Percentiles rank a stretch among this genome's conserved stretches.
Conservation (phyloP, 2,888 invertebrate species). For the Andrena praecox region DNA sequence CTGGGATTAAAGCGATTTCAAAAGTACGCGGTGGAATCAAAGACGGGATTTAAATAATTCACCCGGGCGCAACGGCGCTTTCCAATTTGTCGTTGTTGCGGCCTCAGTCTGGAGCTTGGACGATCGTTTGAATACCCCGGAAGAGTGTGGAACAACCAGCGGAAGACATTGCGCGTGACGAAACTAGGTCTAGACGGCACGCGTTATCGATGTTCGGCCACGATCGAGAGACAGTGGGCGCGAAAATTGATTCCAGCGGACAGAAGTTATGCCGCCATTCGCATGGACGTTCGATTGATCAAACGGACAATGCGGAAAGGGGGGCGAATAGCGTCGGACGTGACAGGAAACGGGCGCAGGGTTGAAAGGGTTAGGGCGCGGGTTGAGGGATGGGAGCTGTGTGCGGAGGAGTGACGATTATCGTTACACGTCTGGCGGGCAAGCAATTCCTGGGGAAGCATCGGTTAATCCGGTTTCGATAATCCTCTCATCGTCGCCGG, state of each 20-base stretch:
- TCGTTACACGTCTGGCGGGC: slow-evolving; percentile 49
- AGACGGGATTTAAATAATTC: slow-evolving; percentile 29
- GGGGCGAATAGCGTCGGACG: not conserved
- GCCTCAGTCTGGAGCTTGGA: too few species aligned
- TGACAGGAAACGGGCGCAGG: not conserved
- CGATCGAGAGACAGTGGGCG: not conserved
- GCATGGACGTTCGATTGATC: slow-evolving; percentile 31
- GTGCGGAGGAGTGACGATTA: slow-evolving; percentile 33
- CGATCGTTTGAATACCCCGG: too few species aligned
- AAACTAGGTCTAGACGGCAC: too few species aligned
- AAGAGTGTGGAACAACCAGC: too few species aligned
- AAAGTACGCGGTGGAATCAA: slow-evolving; percentile 8
- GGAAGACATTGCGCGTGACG: too few species aligned
- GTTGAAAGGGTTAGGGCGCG: not conserved
- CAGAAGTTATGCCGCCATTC: slow-evolving; percentile 20
- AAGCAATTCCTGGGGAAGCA: slow-evolving; percentile 55
- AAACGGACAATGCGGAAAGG: slow-evolving; percentile 7
- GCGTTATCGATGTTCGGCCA: not conserved
- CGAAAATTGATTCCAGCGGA: slow-evolving; percentile 13
- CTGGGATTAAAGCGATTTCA: slow-evolving; percentile 4
- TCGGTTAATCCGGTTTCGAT: slow-evolving; percentile 70
- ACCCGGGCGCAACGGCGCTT: not conserved
- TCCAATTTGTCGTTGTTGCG: not conserved
- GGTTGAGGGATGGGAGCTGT: not conserved
- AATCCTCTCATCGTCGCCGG: slow-evolving; percentile 64